A percentile compares a stretch with the other conserved stretches of the same genome.
These are phyloP conservation scores for Progne subis DNA, from an alignment of 2,113 vertebrate genomes.

Conservation along the genomic window DNA sequence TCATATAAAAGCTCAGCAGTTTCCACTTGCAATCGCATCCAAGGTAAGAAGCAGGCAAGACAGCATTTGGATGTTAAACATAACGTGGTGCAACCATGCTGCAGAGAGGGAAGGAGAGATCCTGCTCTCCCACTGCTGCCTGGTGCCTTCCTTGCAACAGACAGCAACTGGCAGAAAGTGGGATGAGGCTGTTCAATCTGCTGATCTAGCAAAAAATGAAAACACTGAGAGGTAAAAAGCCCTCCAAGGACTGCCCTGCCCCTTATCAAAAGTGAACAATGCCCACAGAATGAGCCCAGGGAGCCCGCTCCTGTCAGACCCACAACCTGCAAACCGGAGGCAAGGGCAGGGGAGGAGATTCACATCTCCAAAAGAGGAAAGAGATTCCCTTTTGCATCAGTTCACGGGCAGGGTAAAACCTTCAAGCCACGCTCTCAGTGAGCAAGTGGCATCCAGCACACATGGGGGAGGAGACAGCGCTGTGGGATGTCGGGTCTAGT, in stretches of 20 bases:
- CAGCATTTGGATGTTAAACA: neutral
- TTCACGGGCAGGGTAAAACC: neutral
- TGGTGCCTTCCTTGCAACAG: neutral
- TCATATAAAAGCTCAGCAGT: neutral
- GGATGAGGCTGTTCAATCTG: neutral
- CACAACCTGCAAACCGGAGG: neutral
- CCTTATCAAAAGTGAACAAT: neutral
- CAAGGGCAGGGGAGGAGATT: neutral
- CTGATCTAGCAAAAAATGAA: neutral
- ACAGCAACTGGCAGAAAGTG: neutral
- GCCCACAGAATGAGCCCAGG: neutral
- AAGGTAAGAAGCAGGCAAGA: neutral
- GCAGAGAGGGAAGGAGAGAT: neutral
- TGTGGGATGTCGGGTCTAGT: neutral
- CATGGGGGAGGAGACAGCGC: fast-evolving
- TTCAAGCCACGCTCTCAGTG: neutral
- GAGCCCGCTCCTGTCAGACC: neutral
- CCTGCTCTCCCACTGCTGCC: neutral
- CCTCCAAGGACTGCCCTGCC: neutral
- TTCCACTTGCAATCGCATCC: neutral
- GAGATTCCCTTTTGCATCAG: neutral
- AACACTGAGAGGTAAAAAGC: neutral
- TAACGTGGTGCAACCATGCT: neutral
- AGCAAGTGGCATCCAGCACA: neutral
- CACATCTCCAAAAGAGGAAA: neutral